Evolutionary conservation across 2,797 vertebrate genomes (phyloP).

Genomic region (Bryconaethiops microstoma): DNA sequence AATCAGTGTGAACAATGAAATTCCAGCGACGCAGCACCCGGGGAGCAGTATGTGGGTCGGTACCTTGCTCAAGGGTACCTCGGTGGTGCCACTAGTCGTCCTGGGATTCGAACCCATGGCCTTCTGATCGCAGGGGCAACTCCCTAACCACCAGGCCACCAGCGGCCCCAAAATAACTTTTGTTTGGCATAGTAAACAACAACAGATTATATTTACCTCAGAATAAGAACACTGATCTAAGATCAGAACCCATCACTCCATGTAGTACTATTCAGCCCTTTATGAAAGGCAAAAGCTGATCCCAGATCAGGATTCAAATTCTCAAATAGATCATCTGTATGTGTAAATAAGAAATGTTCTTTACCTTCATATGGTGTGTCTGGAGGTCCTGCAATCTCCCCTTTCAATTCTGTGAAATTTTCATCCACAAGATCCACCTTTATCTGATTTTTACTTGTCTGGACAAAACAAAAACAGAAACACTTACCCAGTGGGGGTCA

Average conservation of each 20-base stretch:
- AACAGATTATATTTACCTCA: too few species aligned
- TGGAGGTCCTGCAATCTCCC: conserved; percentile 98
- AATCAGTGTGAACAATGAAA: too few species aligned
- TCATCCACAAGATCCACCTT: conserved; percentile 99
- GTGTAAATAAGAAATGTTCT: conserved; percentile 47
- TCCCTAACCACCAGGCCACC: too few species aligned
- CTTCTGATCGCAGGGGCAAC: too few species aligned
- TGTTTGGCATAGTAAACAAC: too few species aligned
- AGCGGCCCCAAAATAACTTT: too few species aligned
- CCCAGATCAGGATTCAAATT: background rate
- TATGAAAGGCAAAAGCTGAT: background rate
- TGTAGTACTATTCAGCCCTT: background rate
- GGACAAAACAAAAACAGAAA: conserved; percentile 56
- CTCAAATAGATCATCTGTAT: background rate
- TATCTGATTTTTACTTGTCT: conserved; percentile 99
- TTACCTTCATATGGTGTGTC: conserved; percentile 98
- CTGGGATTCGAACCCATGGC: too few species aligned
- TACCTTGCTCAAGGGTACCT: too few species aligned
- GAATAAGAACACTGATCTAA: background rate
- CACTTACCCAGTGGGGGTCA: too few species aligned
- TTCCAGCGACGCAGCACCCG: too few species aligned
- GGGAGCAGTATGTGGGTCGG: too few species aligned
- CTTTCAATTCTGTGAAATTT: conserved; percentile 98
- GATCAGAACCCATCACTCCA: background rate
- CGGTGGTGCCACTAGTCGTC: too few species aligned